These are phyloP conservation scores for Cynoglossus semilaevis DNA, from an alignment of 2,113 vertebrate genomes.

Conservation along the genomic window DNA sequence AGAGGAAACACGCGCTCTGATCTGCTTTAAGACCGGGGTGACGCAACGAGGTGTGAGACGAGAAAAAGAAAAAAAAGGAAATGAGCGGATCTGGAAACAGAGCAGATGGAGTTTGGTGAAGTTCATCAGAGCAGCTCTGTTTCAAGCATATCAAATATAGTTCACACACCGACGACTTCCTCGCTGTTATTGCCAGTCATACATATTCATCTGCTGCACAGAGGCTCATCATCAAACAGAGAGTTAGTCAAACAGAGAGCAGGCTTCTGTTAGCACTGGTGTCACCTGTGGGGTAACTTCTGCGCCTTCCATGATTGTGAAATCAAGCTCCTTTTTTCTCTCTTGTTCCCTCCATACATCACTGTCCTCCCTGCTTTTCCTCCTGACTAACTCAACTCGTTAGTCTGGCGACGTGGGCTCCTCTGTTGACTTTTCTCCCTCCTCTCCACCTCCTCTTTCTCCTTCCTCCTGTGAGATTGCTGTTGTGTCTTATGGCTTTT, in stretches of 20 bases:
- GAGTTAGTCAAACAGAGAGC: conserved; percentile 43
- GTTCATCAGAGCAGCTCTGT: conserved; percentile 55
- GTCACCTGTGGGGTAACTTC: conserved; percentile 41
- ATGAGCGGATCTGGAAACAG: conserved; percentile 24
- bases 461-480: conserved; percentile 78
- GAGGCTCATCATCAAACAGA: conserved; percentile 47
- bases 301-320: conserved; percentile 39
- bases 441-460: conserved; percentile 20
- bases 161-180: conserved; percentile 53
- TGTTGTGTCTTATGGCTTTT: conserved; percentile 99
- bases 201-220: conserved; percentile 52
- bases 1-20: conserved; percentile 16
- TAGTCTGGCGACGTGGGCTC: conserved; percentile 17
- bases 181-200: conserved; percentile 34
- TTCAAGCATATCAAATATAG: conserved; percentile 53
- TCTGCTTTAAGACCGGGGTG: conserved; percentile 5
- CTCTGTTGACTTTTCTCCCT: conserved; percentile 30
- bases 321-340: conserved; percentile 33
- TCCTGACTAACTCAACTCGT: conserved; percentile 28
- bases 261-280: conserved; percentile 27
- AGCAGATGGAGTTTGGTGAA: conserved; percentile 62
- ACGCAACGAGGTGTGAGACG: conserved; percentile 3
- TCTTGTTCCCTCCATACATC: conserved; percentile 15
- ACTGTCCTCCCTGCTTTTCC: conserved; percentile 13
- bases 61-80: background rate